Conservation (phyloP, 2,113 vertebrate genomes). For the Nyctibius bracteatus region DNA sequence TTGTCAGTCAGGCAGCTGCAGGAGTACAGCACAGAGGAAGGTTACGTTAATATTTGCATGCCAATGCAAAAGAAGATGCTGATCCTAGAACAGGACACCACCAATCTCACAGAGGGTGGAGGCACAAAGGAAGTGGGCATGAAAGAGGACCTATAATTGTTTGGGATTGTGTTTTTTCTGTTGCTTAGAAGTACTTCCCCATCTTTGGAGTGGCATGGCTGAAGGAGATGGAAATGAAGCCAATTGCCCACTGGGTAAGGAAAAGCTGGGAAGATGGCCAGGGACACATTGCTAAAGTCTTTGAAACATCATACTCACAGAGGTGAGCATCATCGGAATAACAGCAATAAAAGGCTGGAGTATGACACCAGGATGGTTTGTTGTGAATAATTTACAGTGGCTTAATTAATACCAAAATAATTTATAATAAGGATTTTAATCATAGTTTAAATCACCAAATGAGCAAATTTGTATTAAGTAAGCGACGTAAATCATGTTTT, state of each 20-base stretch:
- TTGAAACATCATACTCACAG: neutral
- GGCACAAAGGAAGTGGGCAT: neutral
- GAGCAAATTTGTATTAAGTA: neutral
- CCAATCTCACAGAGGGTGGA: neutral
- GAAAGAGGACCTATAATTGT: neutral
- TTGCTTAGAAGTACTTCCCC: neutral
- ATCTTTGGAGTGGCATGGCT: neutral
- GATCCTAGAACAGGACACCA: neutral
- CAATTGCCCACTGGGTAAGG: neutral
- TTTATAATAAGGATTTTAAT: neutral
- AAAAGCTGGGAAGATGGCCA: neutral
- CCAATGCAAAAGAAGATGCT: neutral
- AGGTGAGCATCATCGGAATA: neutral
- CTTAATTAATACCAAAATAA: neutral
- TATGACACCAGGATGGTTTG: neutral
- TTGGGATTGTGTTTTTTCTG: neutral
- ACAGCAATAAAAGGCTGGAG: neutral
- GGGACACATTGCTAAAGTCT: neutral
- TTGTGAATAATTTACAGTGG: neutral
- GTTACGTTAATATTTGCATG: neutral
- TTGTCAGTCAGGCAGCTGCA: neutral
- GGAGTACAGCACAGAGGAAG: neutral
- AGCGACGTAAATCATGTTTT: neutral
- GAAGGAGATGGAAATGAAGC: neutral
- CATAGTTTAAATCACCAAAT: neutral